Base-by-base conservation (phyloP, 2,797 vertebrate species). In the Micropoecilia bifurca region DNA sequence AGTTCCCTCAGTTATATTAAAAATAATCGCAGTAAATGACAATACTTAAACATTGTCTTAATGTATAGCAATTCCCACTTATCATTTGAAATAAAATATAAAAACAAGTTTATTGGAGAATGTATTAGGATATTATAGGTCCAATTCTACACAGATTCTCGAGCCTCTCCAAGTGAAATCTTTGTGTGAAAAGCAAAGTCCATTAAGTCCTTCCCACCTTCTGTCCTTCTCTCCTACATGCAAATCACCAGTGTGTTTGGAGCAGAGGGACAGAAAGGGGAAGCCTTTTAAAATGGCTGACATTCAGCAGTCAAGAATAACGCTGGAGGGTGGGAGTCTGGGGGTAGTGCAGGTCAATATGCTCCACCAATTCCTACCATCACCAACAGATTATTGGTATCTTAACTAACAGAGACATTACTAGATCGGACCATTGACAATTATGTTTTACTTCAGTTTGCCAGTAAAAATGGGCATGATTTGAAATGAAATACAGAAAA, bases 251-350 rank as follows among this genome's bases (percentile, higher is more conserved):
- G 91, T 88, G 88, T 90, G 89, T 90, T 91, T 91, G 83, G 86
- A 91, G 88, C 85, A 86, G 82, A 91, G 88, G 90, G 89, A 89
- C 90, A 88, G 86, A 93, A 93, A 93, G 86, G 90, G 93, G 91
- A 95, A 95, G 93, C 92, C 91, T 78, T 91, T 85, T 91, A 93
- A 93, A 95, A 96, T 94, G 94, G 95, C 95, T 91, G 94, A 93
- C 93, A 88, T 84, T 90, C 87, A 25, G 89, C 87, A 90, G 90
- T 92, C 93, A 81, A 95, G 88, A 92, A 85, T 91, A 91, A 88
- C 88, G 85, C 82, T 82, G 91, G 87, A 80, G 90, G 90, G 50
- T 53, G 3, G 12, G 41, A 12, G 68, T 25, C 14, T 9, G 12
- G 68, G 43, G 43, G 86, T 81, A 84, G 87, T 79, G 86, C 85